Conservation (phyloP, 2,888 invertebrate genomes). For the Scaptodrosophila latifasciaeformis region DNA sequence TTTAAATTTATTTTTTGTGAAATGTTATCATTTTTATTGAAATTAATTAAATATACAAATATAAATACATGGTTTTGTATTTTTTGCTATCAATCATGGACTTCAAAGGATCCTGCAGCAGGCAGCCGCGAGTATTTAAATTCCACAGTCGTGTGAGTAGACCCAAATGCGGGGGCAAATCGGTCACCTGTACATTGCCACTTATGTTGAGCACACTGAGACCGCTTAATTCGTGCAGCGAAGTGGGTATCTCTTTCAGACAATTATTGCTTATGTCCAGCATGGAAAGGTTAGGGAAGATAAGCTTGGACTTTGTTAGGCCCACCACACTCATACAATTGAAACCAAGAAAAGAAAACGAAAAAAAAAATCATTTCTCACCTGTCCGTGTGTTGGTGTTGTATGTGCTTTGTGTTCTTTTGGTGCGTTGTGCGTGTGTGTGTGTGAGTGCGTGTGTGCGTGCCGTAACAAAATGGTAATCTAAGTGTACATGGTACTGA, state of each 20-base stretch:
- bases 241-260: slow-evolving; percentile 85
- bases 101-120: slow-evolving; percentile 89
- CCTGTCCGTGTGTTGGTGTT: too few relatives aligned
- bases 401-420: too few relatives aligned
- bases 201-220: slow-evolving; percentile 96
- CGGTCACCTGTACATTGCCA: slow-evolving; percentile 82
- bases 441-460: too few relatives aligned
- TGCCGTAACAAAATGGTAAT: too few relatives aligned
- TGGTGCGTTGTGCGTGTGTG: too few relatives aligned
- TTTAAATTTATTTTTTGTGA: too few relatives aligned
- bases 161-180: slow-evolving; percentile 97
- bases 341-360: too few relatives aligned
- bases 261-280: slow-evolving; percentile 94
- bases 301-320: slow-evolving; percentile 80
- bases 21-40: too few relatives aligned
- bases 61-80: slow-evolving; percentile 96
- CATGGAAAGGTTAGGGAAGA: slow-evolving; percentile 96
- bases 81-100: slow-evolving; percentile 94
- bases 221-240: slow-evolving; percentile 88
- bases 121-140: slow-evolving; percentile 92
- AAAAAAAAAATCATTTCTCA: too few relatives aligned
- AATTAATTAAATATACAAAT: too few relatives aligned
- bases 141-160: slow-evolving; percentile 96
- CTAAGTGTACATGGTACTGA: too few relatives aligned
- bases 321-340: slow-evolving; percentile 77